Base-by-base conservation (phyloP, 2,797 vertebrate genomes). In the Falco berigora region DNA sequence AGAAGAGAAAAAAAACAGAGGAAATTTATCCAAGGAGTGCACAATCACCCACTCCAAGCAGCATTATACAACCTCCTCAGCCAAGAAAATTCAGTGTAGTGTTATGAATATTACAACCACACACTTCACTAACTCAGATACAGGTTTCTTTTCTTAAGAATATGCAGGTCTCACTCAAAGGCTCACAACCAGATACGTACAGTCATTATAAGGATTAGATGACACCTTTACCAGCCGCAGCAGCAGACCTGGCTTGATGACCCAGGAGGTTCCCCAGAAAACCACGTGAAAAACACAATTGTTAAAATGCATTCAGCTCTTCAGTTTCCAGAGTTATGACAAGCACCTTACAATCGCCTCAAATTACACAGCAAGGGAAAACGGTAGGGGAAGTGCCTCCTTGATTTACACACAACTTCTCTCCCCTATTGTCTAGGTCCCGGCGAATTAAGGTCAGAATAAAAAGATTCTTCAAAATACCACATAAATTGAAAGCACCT, bases 391-490 rank as follows among this genome's bases (percentile, higher is more conserved):
- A 90, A 63, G 62, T 22, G 2, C 44, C 69, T 74, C 63, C 77
- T 58, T 38, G 32, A 83, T 78, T 86, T 68, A 75, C 82, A 80
- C 74, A 36, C 2, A 1, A 30, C 84, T 42, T 47, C 72, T 85
- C 84, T 67, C 68, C 80, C 50, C 73, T 38, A 38, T 68, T 95
- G 73, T 69, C 93, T 72, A 75, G 42, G 86, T 27, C 84, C 91
- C 46, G 38, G 63, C 36, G 66, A 81, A 77, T 34, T 79, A 62
- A 76, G 84, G 86, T 76, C 88, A 87, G 74, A 55, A 91, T 42
- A 83, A 85, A 95, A 77, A 64, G 77, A 84, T n/a, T 87, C 67
- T 82, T 93, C 76, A 78, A 82, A 88, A 71, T 49, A 58, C 38
- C 86, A 75, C 73, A 82, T 32, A 80, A 84, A 88, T 34, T 64